These are phyloP conservation scores for Eolophus roseicapilla DNA, from an alignment of 2,113 vertebrate genomes.

Conservation along the genomic window DNA sequence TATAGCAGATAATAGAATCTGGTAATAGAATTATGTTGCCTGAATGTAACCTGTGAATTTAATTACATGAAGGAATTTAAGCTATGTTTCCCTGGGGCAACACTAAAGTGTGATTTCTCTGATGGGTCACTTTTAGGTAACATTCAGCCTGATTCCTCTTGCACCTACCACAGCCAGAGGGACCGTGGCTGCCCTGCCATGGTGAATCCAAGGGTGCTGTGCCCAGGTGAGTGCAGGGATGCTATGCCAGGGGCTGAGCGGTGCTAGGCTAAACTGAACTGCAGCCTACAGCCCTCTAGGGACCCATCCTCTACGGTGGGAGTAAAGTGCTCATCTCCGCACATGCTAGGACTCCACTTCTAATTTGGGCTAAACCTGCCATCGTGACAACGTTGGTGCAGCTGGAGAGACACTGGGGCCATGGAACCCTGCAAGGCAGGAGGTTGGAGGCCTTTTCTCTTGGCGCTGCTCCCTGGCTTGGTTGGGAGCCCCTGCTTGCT, in stretches of 20 bases:
- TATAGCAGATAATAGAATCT: neutral
- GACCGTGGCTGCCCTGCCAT: neutral
- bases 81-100: neutral
- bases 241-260: neutral
- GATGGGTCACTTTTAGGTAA: neutral
- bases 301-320: no score
- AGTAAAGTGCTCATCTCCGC: accelerated
- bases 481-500: neutral
- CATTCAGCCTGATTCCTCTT: neutral
- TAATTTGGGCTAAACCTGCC: neutral
- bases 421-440: neutral
- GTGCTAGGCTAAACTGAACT: neutral
- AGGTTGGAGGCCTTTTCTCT: neutral
- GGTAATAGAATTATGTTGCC: neutral
- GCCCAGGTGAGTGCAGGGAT: neutral
- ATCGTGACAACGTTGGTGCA: accelerated
- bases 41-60: neutral
- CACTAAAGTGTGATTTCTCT: neutral
- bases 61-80: neutral
- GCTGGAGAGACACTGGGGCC: neutral
- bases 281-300: neutral
- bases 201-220: neutral
- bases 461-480: accelerated
- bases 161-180: neutral
- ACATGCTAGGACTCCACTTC: neutral